These are phyloP conservation scores for Hiodon tergisus DNA, from an alignment of 2,113 vertebrate genomes.

Conservation along the genomic window DNA sequence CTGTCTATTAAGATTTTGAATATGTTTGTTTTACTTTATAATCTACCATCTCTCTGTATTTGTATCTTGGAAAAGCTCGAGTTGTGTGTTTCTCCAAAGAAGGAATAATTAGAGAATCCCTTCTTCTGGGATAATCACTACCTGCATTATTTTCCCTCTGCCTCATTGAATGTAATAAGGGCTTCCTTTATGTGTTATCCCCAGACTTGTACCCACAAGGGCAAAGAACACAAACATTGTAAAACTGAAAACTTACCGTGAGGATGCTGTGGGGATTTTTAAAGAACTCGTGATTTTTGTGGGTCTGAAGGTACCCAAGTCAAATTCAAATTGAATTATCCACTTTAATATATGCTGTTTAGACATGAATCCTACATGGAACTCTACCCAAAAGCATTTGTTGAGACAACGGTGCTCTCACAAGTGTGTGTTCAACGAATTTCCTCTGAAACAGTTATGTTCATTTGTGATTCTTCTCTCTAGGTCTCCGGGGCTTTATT, in stretches of 20 bases:
- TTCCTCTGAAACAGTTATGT: background rate
- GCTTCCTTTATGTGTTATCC: constrained; percentile 21
- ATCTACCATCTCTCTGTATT: constrained; percentile 1
- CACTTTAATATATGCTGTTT: background rate
- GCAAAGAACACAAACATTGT: constrained; percentile 22
- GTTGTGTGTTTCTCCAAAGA: constrained; percentile 11
- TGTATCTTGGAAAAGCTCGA: background rate
- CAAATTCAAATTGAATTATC: background rate
- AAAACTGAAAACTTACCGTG: constrained; percentile 15
- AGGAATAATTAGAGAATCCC: constrained; percentile 22
- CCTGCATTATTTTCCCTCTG: constrained; percentile 22
- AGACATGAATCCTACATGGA: background rate
- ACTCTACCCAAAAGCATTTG: background rate
- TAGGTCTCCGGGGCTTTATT: too few species aligned
- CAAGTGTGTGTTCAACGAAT: background rate
- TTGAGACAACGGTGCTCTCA: background rate
- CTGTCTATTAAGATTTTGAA: background rate
- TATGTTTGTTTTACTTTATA: constrained; percentile 8
- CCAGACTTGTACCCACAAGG: constrained; percentile 30
- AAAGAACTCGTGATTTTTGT: constrained; percentile 17
- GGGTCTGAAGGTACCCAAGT: constrained; percentile 4
- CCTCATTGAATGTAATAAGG: constrained; percentile 16
- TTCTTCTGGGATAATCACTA: constrained; percentile 12
- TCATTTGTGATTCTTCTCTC: too few species aligned
- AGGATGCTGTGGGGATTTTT: constrained; percentile 17